Evolutionary conservation across 2,888 invertebrate genomes (phyloP).

Genomic region (Drosophila sordidapex): DNA sequence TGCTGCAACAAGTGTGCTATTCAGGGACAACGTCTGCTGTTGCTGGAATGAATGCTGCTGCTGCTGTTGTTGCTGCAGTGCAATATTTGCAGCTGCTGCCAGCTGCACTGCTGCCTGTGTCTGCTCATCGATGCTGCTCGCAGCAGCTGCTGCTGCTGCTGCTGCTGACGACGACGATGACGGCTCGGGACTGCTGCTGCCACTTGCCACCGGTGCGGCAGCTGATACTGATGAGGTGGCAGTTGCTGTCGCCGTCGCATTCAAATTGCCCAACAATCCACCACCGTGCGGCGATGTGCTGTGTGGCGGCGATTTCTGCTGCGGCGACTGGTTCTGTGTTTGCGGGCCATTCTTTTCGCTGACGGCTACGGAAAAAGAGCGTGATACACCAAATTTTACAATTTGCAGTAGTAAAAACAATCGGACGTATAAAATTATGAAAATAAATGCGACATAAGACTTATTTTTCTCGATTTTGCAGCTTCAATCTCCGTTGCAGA

Average conservation of each 20-base stretch:
- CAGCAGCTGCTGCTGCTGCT: constrained; percentile 53
- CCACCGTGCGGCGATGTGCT: constrained; percentile 71
- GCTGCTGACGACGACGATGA: constrained; percentile 6
- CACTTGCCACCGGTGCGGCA: constrained; percentile 68
- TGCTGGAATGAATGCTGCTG: constrained; percentile 84
- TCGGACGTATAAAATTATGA: background rate
- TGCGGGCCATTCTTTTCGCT: constrained; percentile 84
- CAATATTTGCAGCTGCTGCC: constrained; percentile 82
- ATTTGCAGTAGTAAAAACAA: background rate
- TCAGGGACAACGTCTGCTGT: constrained; percentile 82
- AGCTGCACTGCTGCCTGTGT: constrained; percentile 79
- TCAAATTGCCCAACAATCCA: constrained; percentile 79
- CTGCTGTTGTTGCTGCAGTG: constrained; percentile 82
- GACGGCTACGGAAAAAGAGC: constrained; percentile 60
- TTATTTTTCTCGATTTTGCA: background rate
- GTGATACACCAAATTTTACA: background rate
- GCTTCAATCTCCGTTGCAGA: background rate
- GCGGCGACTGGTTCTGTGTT: constrained; percentile 74
- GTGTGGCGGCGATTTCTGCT: constrained; percentile 80
- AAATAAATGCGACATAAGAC: background rate
- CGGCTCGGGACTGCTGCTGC: constrained; percentile 66
- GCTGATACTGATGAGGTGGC: constrained; percentile 71
- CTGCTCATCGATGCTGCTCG: constrained; percentile 74
- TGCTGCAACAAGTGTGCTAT: constrained; percentile 76
- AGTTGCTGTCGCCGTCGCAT: constrained; percentile 77